phyloP scores from a whole-genome alignment of 2,113 vertebrate genomes.

The Hemichromis elongatus region DNA sequence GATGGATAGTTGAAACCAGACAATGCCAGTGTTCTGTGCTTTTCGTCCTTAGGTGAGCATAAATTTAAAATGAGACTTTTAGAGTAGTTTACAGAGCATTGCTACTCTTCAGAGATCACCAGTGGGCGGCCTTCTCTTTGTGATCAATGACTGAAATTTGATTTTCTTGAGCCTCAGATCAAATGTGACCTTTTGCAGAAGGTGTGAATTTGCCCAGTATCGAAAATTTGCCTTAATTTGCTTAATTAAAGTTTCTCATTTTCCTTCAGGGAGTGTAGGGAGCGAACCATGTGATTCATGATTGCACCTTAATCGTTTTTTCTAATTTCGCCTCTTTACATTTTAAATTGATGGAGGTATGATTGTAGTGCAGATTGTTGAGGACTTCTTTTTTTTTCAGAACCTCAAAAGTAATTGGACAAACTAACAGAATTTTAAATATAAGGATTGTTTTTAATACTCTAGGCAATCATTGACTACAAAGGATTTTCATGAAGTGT shows the following conservation, averaged over 20 bases:
- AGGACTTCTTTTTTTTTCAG: background rate
- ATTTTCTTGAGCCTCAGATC: background rate
- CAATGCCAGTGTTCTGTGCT: background rate
- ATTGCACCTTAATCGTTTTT: background rate
- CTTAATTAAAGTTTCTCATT: background rate
- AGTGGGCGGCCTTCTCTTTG: background rate
- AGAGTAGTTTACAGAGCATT: background rate
- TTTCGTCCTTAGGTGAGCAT: background rate
- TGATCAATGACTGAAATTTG: background rate
- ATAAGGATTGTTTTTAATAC: background rate
- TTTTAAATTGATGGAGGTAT: background rate
- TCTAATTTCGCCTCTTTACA: background rate
- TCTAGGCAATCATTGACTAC: background rate
- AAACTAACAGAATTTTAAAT: background rate
- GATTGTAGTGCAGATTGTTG: background rate
- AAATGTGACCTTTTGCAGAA: background rate
- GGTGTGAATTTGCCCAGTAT: background rate
- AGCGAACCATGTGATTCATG: background rate
- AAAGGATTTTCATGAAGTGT: background rate
- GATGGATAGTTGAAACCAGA: background rate
- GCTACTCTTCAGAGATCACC: background rate
- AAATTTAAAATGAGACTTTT: background rate
- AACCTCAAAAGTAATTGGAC: background rate
- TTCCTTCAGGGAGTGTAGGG: background rate
- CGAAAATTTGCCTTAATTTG: background rate